Evolutionary conservation across 64 coral and sea anemone species (phyloP).

Genomic region (Montipora capricornis): DNA sequence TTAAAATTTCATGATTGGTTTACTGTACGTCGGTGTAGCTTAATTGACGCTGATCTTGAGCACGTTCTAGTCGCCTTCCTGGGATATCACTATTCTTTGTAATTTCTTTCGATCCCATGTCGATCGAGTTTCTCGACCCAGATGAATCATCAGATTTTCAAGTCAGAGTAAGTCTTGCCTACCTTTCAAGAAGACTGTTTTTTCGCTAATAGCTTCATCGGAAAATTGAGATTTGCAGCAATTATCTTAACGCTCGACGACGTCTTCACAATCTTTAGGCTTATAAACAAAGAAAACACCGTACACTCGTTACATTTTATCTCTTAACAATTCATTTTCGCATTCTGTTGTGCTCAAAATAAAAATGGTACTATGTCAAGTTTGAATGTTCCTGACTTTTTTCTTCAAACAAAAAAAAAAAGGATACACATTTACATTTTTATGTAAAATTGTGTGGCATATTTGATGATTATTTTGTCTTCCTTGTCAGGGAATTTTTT

Average conservation of each 20-base stretch:
- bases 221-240: background rate
- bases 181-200: no score
- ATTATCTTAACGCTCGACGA: background rate
- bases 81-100: background rate
- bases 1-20: conserved; percentile 83
- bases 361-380: no score
- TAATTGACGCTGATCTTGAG: background rate
- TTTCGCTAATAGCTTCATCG: background rate
- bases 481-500: background rate
- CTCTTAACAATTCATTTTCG: no score
- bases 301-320: background rate
- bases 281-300: no score
- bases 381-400: conserved; percentile 22
- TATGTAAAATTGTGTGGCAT: conserved; percentile 21
- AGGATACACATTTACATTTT: background rate
- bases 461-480: conserved; percentile 12
- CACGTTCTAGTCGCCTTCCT: background rate
- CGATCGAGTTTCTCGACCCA: conserved; percentile 34
- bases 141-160: conserved; percentile 43
- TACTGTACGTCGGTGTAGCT: background rate
- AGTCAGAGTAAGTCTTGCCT: conserved; percentile 55
- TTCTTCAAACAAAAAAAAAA: background rate
- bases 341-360: background rate
- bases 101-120: conserved; percentile 14
- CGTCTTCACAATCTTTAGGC: no score